phyloP scores from a whole-genome alignment of 1,140 invertebrate species.

The Micrasema longulum region DNA sequence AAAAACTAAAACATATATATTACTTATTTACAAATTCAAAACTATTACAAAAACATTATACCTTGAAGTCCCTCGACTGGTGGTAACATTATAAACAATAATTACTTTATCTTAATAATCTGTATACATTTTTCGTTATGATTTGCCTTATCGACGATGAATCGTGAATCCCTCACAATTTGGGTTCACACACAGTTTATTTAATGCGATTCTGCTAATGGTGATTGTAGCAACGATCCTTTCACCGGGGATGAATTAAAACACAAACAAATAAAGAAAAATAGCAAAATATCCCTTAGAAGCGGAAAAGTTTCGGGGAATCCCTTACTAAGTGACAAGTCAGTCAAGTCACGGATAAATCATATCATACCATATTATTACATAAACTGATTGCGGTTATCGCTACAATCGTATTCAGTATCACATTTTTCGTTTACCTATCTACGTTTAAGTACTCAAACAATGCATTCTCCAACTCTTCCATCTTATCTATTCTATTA shows the following conservation, averaged over 20 bases:
- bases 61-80: conserved; percentile 51
- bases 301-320: conserved; percentile 12
- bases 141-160: conserved; percentile 14
- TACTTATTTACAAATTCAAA: conserved; percentile 54
- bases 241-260: too few relatives aligned
- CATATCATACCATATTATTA: conserved; percentile 22
- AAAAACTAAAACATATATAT: conserved; percentile 44
- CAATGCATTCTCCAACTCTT: conserved; percentile 24
- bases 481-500: too few relatives aligned
- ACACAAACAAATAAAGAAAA: too few relatives aligned
- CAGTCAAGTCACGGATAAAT: conserved; percentile 17
- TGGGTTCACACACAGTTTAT: too few relatives aligned
- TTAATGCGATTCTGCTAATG: too few relatives aligned
- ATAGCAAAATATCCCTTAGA: conserved; percentile 7
- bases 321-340: conserved; percentile 17
- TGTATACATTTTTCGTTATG: conserved; percentile 48
- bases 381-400: conserved; percentile 39
- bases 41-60: conserved; percentile 53
- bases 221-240: too few relatives aligned
- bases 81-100: conserved; percentile 51
- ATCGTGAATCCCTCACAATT: too few relatives aligned
- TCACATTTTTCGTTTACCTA: conserved; percentile 55
- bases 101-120: conserved; percentile 46
- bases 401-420: conserved; percentile 52
- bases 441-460: conserved; percentile 54